These are phyloP conservation scores for Hirundichthys speculiger DNA, from an alignment of 2,113 vertebrate species.

Conservation along the genomic window DNA sequence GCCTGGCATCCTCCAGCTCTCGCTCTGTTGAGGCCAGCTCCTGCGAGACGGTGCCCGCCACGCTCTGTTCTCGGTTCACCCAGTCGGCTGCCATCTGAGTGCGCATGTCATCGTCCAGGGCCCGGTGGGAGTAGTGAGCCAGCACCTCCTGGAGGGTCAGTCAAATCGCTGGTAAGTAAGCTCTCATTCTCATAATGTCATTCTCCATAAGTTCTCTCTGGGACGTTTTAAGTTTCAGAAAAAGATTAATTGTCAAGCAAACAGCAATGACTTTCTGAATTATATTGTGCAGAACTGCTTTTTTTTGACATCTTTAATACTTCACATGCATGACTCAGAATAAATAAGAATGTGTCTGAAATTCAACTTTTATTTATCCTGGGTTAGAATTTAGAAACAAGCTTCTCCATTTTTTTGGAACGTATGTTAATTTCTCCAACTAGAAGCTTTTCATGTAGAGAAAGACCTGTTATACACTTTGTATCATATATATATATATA, in stretches of 20 bases:
- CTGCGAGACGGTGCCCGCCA: slow-evolving; percentile 85
- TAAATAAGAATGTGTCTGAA: too few relatives aligned
- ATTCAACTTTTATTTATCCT: too few relatives aligned
- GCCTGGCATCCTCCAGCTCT: slow-evolving; percentile 92
- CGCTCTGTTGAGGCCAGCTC: slow-evolving; percentile 91
- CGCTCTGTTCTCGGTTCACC: slow-evolving; percentile 92
- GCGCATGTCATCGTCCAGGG: slow-evolving; percentile 95
- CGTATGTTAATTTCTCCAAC: too few relatives aligned
- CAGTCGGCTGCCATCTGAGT: slow-evolving; percentile 97
- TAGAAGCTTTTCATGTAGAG: too few relatives aligned
- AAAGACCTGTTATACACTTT: too few relatives aligned
- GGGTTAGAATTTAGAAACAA: too few relatives aligned
- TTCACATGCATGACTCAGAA: too few relatives aligned
- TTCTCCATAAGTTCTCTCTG: background rate
- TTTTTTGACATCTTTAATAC: background rate
- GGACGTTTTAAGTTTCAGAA: background rate
- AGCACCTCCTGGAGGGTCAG: slow-evolving; percentile 88
- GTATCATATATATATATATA: too few relatives aligned
- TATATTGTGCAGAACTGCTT: background rate
- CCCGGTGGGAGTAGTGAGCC: slow-evolving; percentile 97
- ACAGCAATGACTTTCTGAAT: background rate
- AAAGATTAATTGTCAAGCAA: background rate
- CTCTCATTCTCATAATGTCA: background rate
- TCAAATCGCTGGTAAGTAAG: background rate
- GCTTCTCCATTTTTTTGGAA: too few relatives aligned